These are phyloP conservation scores for Alauda arvensis DNA, from an alignment of 2,797 vertebrate genomes.

Conservation along the genomic window DNA sequence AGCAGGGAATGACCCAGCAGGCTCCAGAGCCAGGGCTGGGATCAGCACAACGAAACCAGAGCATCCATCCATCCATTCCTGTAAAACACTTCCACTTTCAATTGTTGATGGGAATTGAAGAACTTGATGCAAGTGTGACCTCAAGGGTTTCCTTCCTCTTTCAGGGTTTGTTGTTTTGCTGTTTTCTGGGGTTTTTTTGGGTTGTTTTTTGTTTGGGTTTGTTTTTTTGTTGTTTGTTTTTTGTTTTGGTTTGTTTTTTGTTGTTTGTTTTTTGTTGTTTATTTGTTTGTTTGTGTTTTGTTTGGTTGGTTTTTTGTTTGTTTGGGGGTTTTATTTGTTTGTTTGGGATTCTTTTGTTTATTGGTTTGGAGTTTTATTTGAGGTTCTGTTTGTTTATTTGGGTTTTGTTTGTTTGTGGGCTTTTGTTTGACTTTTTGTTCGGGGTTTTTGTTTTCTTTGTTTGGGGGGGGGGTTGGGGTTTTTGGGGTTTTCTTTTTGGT, in stretches of 20 bases:
- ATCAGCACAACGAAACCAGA: no score
- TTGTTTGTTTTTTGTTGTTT: neutral
- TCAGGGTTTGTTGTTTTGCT: neutral
- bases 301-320: neutral
- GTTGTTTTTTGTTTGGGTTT: neutral
- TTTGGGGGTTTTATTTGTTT: neutral
- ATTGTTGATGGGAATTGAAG: neutral
- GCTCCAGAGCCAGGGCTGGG: neutral
- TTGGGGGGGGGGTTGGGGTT: no score
- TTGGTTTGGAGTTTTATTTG: neutral
- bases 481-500: neutral
- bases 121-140: neutral
- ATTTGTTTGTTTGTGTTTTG: neutral
- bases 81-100: accelerated
- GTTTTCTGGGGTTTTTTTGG: neutral
- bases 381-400: neutral
- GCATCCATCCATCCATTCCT: neutral
- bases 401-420: neutral
- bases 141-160: neutral
- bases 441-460: neutral
- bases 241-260: neutral
- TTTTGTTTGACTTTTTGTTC: neutral
- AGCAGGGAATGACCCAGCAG: accelerated
- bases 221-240: neutral
- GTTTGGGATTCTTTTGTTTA: no score